Base-by-base conservation (phyloP, 2,113 vertebrate species). In the Struthidea cinerea region DNA sequence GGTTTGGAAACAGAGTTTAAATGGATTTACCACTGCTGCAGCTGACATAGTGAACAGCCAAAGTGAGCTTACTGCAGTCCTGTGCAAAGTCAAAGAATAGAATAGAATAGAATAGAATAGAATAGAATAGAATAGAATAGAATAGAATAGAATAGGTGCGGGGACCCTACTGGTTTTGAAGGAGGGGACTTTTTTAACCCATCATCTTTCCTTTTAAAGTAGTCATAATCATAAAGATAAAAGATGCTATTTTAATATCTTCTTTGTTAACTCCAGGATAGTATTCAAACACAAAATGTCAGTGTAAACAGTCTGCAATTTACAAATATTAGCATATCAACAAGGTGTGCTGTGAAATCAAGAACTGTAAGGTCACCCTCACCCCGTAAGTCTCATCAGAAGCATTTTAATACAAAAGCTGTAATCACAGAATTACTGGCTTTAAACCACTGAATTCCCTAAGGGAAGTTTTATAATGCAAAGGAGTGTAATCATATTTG, bases 361-460 rank as follows among this genome's bases (percentile, higher is more conserved):
- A 92, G 90, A 69, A 83, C 59, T 37, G 10, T 81, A 93, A 96
- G 96, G 96, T 97, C 92, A 90, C 65, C 33, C 22, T 97, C 89
- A 89, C 53, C 26, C 22, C 3, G 23, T 89, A 96, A 94, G 76
- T 92, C 56, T 87, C 73, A 77, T 96, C 94, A 89, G 90, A 92
- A 93, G 20, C 26, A 39, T 95, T 94, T 96, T 80, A 92, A 84
- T 60, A 81, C 78, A 93, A 93, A 96, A 96, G 60, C 68, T 87
- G 73, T 95, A 94, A 87, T 76, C 94, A 96, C 71, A 79, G 87
- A 93, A 96, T 80, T 94, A 83, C 84, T 93, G 93, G 27, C 68
- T 96, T 94, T 94, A 81, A 90, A 92, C 47, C 85, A 65, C 81
- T 83, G 73, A 90, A 86, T 53, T 93, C 69, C 93, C 67, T 59